Conservation (phyloP, 1,140 invertebrate genomes). For the Psix sp. region DNA sequence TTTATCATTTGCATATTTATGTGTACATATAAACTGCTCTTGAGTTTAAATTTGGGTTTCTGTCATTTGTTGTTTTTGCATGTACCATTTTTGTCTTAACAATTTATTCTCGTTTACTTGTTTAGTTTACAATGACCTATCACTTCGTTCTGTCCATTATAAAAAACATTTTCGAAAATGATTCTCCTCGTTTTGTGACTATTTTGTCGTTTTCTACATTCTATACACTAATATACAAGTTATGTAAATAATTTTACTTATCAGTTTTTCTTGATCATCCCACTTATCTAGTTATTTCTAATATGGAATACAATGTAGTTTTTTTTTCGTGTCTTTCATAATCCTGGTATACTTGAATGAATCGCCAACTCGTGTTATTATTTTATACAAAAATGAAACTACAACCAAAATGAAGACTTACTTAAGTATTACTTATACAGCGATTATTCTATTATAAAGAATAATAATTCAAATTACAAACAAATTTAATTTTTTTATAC, state of each 20-base stretch:
- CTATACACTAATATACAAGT: conserved; percentile 79
- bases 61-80: conserved; percentile 23
- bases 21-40: conserved; percentile 58
- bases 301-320: conserved; percentile 68
- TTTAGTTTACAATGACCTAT: conserved; percentile 68
- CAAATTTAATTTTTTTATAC: conserved; percentile 42
- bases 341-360: conserved; percentile 41
- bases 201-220: conserved; percentile 76
- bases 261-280: conserved; percentile 71
- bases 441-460: conserved; percentile 14
- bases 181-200: conserved; percentile 72
- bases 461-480: conserved; percentile 39
- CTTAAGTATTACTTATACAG: conserved; percentile 11
- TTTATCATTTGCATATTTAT: conserved; percentile 31
- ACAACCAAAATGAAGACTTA: no score
- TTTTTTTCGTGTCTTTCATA: conserved; percentile 42
- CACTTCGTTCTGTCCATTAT: conserved; percentile 74
- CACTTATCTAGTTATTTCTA: conserved; percentile 72
- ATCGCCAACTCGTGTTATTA: conserved; percentile 66
- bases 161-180: conserved; percentile 78
- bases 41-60: conserved; percentile 33
- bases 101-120: conserved; percentile 35
- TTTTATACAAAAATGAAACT: conserved; percentile 25
- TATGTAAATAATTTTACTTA: conserved; percentile 72
- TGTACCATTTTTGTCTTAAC: conserved; percentile 54